Evolutionary conservation across 2,797 vertebrate species (phyloP).

Genomic region (Malurus leucopterus): DNA sequence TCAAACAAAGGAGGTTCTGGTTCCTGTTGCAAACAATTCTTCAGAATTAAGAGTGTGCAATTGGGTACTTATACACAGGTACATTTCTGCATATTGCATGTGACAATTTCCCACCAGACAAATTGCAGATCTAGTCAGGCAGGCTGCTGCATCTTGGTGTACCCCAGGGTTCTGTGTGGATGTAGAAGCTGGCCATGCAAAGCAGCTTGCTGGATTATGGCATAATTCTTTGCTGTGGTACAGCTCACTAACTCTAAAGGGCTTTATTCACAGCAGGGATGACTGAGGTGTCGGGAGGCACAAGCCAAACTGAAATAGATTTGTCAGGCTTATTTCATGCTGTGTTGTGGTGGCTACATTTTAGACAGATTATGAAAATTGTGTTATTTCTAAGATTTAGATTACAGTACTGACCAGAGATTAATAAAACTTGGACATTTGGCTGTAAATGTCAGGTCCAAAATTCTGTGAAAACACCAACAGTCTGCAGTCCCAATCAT

Average conservation of each 20-base stretch:
- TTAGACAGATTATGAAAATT: conserved; percentile 4
- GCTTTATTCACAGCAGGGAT: conserved; percentile 33
- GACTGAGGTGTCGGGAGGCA: conserved; percentile 13
- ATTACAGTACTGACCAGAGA: not conserved
- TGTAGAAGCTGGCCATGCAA: conserved; percentile 5
- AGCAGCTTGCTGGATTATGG: conserved; percentile 28
- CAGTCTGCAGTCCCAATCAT: not conserved
- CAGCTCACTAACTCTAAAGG: conserved; percentile 15
- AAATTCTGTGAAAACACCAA: not conserved
- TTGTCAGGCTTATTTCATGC: conserved; percentile 17
- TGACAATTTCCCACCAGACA: conserved; percentile 16
- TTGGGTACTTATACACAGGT: not conserved
- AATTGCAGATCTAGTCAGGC: not conserved
- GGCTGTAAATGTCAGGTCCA: not conserved
- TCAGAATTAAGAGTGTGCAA: not conserved
- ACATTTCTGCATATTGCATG: not conserved
- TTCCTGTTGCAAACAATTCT: not conserved
- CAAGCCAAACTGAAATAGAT: conserved; percentile 15
- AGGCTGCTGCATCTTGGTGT: not conserved
- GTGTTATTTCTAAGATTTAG: not conserved
- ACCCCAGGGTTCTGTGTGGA: not conserved
- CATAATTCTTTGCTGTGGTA: conserved; percentile 15
- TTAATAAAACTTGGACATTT: not conserved
- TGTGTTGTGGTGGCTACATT: not conserved
- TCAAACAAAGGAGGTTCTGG: not conserved